Base-by-base conservation (phyloP, 2,797 vertebrate genomes). In the Clarias fuscus region DNA sequence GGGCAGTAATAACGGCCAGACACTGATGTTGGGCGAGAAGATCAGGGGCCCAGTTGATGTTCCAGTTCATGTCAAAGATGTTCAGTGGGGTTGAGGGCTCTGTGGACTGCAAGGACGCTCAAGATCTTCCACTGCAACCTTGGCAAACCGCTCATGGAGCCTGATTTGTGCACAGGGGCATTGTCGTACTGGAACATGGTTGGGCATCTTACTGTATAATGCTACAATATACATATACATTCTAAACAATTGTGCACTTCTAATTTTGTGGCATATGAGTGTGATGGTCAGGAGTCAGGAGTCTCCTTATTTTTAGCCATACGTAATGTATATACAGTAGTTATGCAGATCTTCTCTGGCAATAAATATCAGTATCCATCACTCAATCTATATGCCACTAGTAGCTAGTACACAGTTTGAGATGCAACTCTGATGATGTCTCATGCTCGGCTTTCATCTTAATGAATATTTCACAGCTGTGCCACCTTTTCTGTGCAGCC, bases 401-500 rank as follows among this genome's bases (percentile, higher is more conserved):
- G 83, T 90, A 77, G 84, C 70, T 80, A 83, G 79, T 67, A 76
- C 84, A 82, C 84, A 76, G 83, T 77, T 68, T 72, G 64, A 80
- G 59, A 90, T 77, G 82, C 37, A 75, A 22, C 76, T 79, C 75
- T 88, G 85, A 89, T 88, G 70, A 80, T 87, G 43, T 80, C 76
- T 87, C 86, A 86, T 73, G 80, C 83, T 84, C 67, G 33, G 59
- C 30, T 62, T 85, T 83, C 70, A 62, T 83, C 85, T 71, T 81
- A 87, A 88, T 88, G 84, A 86, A 86, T 83, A 86, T 86, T 86
- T 86, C 82, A 80, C 73, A 86, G 71, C 64, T 62, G 48, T 53
- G 82, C 68, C 61, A 84, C 65, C 33, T 58, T 59, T 82, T 72
- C 82, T 87, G 82, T 87, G 86, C 76, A 82, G 80, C 83, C 71